Evolutionary conservation across 2,797 vertebrate genomes (phyloP), one percentile per base, ranked within the genome.

Genomic region (Macropus fuliginosus): DNA sequence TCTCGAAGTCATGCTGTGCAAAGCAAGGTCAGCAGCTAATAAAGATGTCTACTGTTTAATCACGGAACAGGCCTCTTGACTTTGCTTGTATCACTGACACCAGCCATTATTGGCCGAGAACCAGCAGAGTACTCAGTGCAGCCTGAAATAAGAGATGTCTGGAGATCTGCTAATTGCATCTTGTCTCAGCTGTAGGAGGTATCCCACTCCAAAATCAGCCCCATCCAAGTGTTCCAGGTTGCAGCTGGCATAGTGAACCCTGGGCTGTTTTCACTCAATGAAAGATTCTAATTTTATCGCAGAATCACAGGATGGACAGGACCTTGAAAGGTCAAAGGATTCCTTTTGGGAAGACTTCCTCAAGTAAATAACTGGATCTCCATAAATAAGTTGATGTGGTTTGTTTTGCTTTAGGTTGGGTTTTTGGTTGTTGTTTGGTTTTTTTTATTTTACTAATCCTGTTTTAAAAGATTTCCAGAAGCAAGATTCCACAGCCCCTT

Each of bases 211-310:
- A 96, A 95, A 98, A 97, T 97, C 97, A 97, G 96, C 95, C 94
- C 95, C 94, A 97, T 97, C 97, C 97, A 97, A 97, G 97, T 97
- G 97, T 97, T 97, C 93, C 96, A 98, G 97, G 97, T 98, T 97
- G 96, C 98, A 98, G 98, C 97, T 98, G 96, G 94, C 95, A 93
- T 93, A 81, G 96, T 97, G 97, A 97, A 97, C 95, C 92, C 96
- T 94, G 96, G 55, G 96, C 95, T 98, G 97, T 96, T 98, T 97
- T 96, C 18, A 34, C 94, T 97, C 98, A 97, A 96, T 97, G 96
- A 97, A 97, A 97, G 94, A 96, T 56, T 96, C 97, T 98, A 98
- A 98, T 97, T 98, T 98, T 98, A 97, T 98, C 97, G 91, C 92
- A 96, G 97, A 98, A 96, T 98, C 97, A 97, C 81, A 97, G 96